These are phyloP conservation scores for Mnemiopsis leidyi DNA, from an alignment of 37 sponge, comb jelly and placozoan species.

Conservation along the genomic window DNA sequence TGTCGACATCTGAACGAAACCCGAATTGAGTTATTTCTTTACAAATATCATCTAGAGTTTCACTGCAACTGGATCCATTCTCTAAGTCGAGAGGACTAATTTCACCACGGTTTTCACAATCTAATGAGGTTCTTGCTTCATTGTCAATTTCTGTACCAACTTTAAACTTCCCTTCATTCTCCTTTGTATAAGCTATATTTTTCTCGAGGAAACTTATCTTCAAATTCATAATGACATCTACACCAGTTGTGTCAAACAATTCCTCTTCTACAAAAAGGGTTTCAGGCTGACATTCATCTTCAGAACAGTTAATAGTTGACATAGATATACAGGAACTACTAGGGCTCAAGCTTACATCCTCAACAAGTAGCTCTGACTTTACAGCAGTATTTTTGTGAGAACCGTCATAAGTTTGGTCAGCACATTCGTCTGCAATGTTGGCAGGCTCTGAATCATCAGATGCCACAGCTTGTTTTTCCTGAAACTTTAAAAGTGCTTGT, in stretches of 20 bases:
- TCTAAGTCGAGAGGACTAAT: neutral
- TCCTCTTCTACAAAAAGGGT: neutral
- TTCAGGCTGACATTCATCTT: neutral
- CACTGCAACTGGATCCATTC: neutral
- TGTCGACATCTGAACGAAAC: slow-evolving; percentile 18
- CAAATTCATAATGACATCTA: neutral
- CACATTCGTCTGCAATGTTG: too few relatives aligned
- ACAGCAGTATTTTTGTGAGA: neutral
- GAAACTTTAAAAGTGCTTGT: neutral
- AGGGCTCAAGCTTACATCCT: neutral
- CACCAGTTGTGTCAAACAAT: neutral
- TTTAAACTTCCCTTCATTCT: neutral
- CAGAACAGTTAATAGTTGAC: neutral
- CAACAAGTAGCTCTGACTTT: too few relatives aligned
- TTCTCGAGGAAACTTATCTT: neutral
- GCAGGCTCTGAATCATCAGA: too few relatives aligned
- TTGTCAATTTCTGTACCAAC: too few relatives aligned
- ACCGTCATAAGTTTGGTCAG: neutral
- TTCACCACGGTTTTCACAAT: too few relatives aligned
- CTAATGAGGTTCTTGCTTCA: too few relatives aligned
- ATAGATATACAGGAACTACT: neutral
- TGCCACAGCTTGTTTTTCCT: neutral
- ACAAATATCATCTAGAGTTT: neutral
- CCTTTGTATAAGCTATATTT: neutral
- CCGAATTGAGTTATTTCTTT: neutral